Base-by-base conservation (phyloP, 2,113 vertebrate genomes). In the Coregonus clupeaformis region DNA sequence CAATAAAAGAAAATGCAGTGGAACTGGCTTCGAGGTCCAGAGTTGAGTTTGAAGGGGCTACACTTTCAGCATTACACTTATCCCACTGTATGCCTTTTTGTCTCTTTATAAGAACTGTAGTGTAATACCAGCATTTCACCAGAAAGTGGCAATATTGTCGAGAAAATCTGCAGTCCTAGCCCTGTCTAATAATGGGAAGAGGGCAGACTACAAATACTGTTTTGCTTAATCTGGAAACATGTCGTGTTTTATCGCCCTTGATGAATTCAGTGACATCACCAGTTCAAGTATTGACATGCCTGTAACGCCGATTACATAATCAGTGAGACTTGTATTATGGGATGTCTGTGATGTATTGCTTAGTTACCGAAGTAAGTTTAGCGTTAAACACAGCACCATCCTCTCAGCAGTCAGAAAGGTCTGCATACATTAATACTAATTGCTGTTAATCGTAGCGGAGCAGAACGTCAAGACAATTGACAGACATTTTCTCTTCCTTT, bases 71-170 rank as follows among this genome's bases (percentile, higher is more conserved):
- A 4, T 62, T 62, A 62, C 13, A n/a, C 59, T 22, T 13, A 62
- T 5, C 14, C 4, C 11, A 24, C n/a, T 42, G 20, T 32, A 36
- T 2, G 18, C 36, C 36, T 22, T 0, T 59, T 7, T 22, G 29
- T 47, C 3, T n/a, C 12, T 45, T n/a, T 45, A 22, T 77, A 47
- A 65, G 36, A n/a, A n/a, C 27, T 32, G 3, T n/a, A 22, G 3
- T 85, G 77, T 29, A 81, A 71, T 89, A 73, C 82, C 79, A 69
- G 1, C 36, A 63, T 64, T 25, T 77, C 80, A 77, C 82, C 92
- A 91, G 84, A 78, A 89, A 85, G 91, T 84, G 92, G 88, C 91
- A 91, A 89, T 93, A 86, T 92, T 93, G 91, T 86, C 87, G 68
- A 89, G 85, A 82, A 73, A 86, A 91, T 91, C 47, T 63, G 9